Conservation (phyloP, 2,113 vertebrate genomes). For the Mirounga angustirostris region DNA sequence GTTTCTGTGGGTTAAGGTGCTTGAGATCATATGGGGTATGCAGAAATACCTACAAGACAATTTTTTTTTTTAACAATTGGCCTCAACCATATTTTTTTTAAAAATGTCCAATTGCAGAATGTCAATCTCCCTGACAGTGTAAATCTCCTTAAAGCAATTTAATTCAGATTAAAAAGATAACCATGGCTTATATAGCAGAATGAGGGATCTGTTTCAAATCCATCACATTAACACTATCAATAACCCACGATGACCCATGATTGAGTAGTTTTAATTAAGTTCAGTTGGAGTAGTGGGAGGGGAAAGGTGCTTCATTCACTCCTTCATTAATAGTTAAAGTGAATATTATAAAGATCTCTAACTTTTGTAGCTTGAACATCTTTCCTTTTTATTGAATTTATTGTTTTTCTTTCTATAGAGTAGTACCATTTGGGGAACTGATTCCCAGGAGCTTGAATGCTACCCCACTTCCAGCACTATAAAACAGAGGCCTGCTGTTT, state of each 20-base stretch:
- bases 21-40: slow-evolving; percentile 2
- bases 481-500: slow-evolving; percentile 89
- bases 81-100: slow-evolving; percentile 69
- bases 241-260: slow-evolving; percentile 69
- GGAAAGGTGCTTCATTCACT: slow-evolving; percentile 57
- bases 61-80: slow-evolving; percentile 73
- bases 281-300: slow-evolving; percentile 61
- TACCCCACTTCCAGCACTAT: slow-evolving; percentile 82
- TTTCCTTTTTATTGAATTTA: slow-evolving; percentile 79
- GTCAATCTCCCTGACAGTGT: slow-evolving; percentile 77
- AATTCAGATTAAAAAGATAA: slow-evolving; percentile 86
- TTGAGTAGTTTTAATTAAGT: slow-evolving; percentile 81
- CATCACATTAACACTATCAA: slow-evolving; percentile 77
- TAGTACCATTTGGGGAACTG: slow-evolving; percentile 73
- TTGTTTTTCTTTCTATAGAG: slow-evolving; percentile 61
- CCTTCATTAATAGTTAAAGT: slow-evolving; percentile 51
- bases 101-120: slow-evolving; percentile 74
- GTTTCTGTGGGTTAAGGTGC: background rate
- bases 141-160: slow-evolving; percentile 84
- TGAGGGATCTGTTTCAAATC: slow-evolving; percentile 84
- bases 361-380: slow-evolving; percentile 63
- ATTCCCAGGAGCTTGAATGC: slow-evolving; percentile 83
- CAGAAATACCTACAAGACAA: slow-evolving; percentile 74
- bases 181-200: slow-evolving; percentile 74
- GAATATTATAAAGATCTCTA: slow-evolving; percentile 58